Percentiles rank a stretch among this genome's conserved stretches.
Conservation (phyloP, 2,797 vertebrate genomes). For the Allobates femoralis region DNA sequence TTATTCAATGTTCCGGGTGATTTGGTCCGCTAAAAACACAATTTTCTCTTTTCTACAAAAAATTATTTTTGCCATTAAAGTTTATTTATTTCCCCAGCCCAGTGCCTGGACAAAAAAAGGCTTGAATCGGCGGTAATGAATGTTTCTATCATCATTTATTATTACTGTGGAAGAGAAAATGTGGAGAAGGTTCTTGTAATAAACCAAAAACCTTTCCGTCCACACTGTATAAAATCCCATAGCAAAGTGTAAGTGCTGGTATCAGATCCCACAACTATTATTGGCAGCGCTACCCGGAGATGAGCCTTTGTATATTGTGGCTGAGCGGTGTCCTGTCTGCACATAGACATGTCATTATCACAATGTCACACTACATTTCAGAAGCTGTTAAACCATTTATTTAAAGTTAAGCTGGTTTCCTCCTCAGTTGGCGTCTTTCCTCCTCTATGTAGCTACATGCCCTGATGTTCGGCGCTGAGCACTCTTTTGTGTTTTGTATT, state of each 20-base stretch:
- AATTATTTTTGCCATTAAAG: not conserved
- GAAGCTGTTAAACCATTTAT: conserved; percentile 2
- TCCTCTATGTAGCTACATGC: conserved; percentile 8
- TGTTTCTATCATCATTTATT: not conserved
- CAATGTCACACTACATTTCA: not conserved
- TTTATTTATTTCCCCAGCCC: not conserved
- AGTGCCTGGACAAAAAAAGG: not conserved
- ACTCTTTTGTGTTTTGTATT: conserved; percentile 42
- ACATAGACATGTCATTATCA: conserved; percentile 10
- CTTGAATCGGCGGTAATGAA: not conserved
- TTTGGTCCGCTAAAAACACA: no score
- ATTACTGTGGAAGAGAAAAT: no score
- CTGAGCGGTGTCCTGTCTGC: not conserved
- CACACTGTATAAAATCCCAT: not conserved
- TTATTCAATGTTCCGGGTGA: no score
- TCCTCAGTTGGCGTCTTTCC: conserved; percentile 25
- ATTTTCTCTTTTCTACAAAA: no score
- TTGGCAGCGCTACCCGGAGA: not conserved
- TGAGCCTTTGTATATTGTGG: not conserved
- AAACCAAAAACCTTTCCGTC: not conserved
- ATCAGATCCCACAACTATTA: not conserved
- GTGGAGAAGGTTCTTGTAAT: no score
- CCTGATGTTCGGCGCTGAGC: conserved; percentile 16
- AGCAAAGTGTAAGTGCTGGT: not conserved
- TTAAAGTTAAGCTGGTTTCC: conserved; percentile 16